Evolutionary conservation across 2,888 invertebrate species (phyloP).

Genomic region (Tigriopus californicus): DNA sequence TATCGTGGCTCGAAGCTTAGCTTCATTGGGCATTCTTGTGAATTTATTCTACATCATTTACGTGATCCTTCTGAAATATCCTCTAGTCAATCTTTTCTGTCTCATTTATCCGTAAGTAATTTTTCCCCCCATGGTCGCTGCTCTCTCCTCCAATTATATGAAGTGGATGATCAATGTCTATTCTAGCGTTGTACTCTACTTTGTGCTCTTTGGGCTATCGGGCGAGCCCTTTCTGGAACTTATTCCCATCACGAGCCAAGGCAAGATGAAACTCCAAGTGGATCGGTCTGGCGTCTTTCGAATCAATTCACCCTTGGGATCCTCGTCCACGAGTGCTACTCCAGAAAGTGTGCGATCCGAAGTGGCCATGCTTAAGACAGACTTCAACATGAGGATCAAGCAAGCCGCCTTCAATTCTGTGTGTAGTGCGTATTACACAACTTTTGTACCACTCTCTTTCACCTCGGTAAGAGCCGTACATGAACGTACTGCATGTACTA

Average conservation of each 20-base stretch:
- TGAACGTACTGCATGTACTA: constrained; percentile 2
- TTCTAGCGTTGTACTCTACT: constrained; percentile 49
- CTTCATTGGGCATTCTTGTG: neutral
- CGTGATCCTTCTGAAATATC: constrained; percentile 51
- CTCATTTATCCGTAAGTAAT: constrained; percentile 72
- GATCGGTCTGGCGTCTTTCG: neutral
- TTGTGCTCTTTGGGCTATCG: constrained; percentile 59
- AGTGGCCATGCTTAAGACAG: constrained; percentile 59
- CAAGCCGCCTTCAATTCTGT: constrained; percentile 69
- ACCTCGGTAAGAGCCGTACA: constrained; percentile 54
- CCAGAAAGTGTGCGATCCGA: constrained; percentile 45
- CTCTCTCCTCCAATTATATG: constrained; percentile 13
- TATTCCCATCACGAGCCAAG: constrained; percentile 22
- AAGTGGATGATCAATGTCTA: constrained; percentile 21
- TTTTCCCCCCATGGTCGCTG: constrained; percentile 14
- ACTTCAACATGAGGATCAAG: constrained; percentile 74
- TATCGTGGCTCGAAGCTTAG: neutral
- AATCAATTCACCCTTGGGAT: neutral
- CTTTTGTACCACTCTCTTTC: constrained; percentile 73
- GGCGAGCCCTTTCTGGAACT: constrained; percentile 55
- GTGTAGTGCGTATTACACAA: constrained; percentile 65
- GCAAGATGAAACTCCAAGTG: neutral
- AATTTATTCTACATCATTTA: constrained; percentile 30
- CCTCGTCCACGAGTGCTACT: neutral
- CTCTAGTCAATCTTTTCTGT: constrained; percentile 57